Percentiles rank a stretch among this genome's conserved stretches.
These are phyloP conservation scores for Grammomys dolichurus DNA, from an alignment of 2,113 vertebrate genomes.

Conservation along the genomic window DNA sequence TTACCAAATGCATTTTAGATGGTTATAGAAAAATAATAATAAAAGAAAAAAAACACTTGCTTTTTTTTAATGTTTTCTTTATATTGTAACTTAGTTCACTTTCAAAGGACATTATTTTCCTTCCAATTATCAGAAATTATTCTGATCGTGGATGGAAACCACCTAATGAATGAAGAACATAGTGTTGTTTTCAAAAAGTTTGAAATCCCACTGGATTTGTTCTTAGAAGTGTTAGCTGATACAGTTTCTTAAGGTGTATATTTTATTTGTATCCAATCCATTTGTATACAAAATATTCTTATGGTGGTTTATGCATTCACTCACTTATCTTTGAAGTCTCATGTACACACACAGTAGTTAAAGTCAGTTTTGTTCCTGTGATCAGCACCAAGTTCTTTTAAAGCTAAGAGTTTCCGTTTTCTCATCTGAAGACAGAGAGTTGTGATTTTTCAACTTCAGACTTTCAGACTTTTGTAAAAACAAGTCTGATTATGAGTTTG, in stretches of 20 bases:
- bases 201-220: background rate
- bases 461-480: background rate
- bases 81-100: slow-evolving; percentile 65
- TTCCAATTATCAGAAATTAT: slow-evolving; percentile 48
- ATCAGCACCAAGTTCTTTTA: background rate
- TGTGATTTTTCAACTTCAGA: background rate
- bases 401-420: background rate
- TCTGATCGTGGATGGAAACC: slow-evolving; percentile 7
- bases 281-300: background rate
- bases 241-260: background rate
- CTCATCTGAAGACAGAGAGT: background rate
- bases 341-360: background rate
- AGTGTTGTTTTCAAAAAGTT: slow-evolving; percentile 35
- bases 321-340: background rate
- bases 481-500: background rate
- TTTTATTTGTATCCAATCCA: slow-evolving; percentile 10
- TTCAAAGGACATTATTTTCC: slow-evolving; percentile 49
- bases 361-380: background rate
- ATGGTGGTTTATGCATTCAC: background rate
- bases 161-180: background rate
- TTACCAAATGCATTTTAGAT: slow-evolving; percentile 44
- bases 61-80: slow-evolving; percentile 25
- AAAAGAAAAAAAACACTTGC: background rate
- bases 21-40: slow-evolving; percentile 17
- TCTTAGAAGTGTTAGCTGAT: background rate